Evolutionary conservation across 2,888 invertebrate genomes (phyloP), one percentile per base, ranked within the genome.

Genomic region (Philonicus albiceps): DNA sequence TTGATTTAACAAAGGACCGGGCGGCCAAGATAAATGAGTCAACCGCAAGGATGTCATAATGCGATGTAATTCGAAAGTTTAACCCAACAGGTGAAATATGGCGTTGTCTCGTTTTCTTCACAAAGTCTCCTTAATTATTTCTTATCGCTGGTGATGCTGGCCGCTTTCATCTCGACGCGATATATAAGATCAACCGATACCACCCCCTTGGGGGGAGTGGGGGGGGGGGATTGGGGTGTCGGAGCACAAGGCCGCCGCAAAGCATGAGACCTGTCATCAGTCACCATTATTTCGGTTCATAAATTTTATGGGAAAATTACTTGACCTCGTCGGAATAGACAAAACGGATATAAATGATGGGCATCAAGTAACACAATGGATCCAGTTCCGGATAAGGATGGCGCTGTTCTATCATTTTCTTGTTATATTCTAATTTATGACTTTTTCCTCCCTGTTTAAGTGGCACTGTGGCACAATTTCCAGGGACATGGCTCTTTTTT

Each of bases 241-340:
- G 34, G 34, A 22, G 72, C 72, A 19, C 27, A 43, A 16, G 37
- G 73, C 27, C 34, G 34, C 31, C 27, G 16, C 84, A 84, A 43
- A 73, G 73, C 84, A 84, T 84, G 84, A 84, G 83, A 86, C 87
- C 53, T 88, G 87, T 87, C 88, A 88, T 88, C 88, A 88, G 88
- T 88, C 88, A 88, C 87, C 87, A 88, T 88, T 88, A 88, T 88
- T 88, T 86, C 87, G 87, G 87, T 87, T 87, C 87, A 88, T 88
- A 88, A 88, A 88, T 88, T 87, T 87, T 87, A 86, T 87, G 86
- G 87, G 75, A 87, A 86, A 87, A 87, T 86, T 86, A 86, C 86
- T 86, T 88, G 86, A 86, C 86, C 87, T 86, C 85, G 75, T 76
- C 81, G 75, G 76, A 86, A 86, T 83, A 86, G 85, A 88, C 84